Evolutionary conservation across 2,797 vertebrate species (phyloP).

Genomic region (Arnoldichthys spilopterus): DNA sequence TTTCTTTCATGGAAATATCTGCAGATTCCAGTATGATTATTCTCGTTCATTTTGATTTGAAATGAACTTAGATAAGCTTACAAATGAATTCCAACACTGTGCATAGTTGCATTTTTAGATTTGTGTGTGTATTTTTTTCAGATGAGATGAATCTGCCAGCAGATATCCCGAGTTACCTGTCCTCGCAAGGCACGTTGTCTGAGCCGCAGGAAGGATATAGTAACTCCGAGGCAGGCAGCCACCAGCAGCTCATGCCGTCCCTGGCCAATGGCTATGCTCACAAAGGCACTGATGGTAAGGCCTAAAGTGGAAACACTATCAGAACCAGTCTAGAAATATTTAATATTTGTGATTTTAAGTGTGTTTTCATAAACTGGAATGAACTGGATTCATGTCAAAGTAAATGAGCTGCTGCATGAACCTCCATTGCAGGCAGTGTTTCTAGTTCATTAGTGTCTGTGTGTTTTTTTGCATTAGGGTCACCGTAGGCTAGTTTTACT

Average conservation of each 20-base stretch:
- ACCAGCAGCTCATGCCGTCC: conserved; percentile 97
- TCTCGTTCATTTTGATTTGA: not conserved
- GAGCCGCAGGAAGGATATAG: conserved; percentile 94
- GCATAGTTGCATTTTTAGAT: not conserved
- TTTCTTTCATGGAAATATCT: too few relatives aligned
- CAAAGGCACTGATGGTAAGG: conserved; percentile 88
- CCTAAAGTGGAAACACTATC: too few relatives aligned
- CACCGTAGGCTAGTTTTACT: too few relatives aligned
- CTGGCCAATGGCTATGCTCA: conserved; percentile 84
- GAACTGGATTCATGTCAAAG: not conserved
- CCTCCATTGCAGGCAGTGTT: not conserved
- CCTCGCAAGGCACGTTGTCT: conserved; percentile 93
- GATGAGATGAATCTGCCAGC: conserved; percentile 96
- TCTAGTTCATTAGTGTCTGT: too few relatives aligned
- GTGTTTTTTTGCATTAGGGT: too few relatives aligned
- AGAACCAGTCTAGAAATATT: not conserved
- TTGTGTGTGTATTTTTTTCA: conserved; percentile 57
- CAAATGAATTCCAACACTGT: not conserved
- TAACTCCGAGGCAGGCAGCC: conserved; percentile 92
- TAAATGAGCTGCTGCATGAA: not conserved
- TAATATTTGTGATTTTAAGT: not conserved
- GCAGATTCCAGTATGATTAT: too few relatives aligned
- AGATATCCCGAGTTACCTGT: conserved; percentile 96
- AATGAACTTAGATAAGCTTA: not conserved
- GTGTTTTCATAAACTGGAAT: not conserved